Base-by-base conservation (phyloP, 2,797 vertebrate genomes). In the Hipposideros larvatus region DNA sequence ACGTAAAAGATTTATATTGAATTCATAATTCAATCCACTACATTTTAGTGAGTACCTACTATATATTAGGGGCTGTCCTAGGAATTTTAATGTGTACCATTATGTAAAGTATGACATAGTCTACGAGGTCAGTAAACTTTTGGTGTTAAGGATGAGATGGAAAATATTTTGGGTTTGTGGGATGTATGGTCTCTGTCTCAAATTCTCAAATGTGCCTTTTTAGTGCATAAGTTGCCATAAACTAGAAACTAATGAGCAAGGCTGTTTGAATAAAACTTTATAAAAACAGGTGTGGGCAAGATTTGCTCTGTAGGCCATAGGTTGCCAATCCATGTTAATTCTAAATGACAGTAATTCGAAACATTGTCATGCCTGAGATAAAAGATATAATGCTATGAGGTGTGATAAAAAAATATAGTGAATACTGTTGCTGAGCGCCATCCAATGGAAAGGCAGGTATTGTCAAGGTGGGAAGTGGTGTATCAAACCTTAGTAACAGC, bases 231-330 rank as follows among this genome's bases (percentile, higher is more conserved):
- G 31, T 13, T 78, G 18, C 15, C 51, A 57, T 48, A 90, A 51
- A 65, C 8, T 78, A 80, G 51, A 66, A 93, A 74, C 8, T 11
- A 65, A 66, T 59, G 26, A 89, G 10, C 2, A 37, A 21, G 28
- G 19, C 13, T 74, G 9, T 79, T 85, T 57, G 92, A 83, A 59
- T 75, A 95, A 89, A 92, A 80, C 37, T 90, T 85, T 65, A 83
- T 43, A 51, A 91, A 94, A 93, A 28, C 24, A 57, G 15, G 15
- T 10, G 26, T 24, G 63, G 41, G 10, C 6, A 78, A 7, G 19
- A 79, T 83, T 70, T 93, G 11, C 57, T 22, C 14, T 66, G 10
- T 11, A 84, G 34, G 7, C 14, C 28, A 34, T n/a, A 26, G 57
- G 90, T 78, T 95, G 18, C 37, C 31, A 31, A 31, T 8, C 2